Evolutionary conservation across 2,888 invertebrate species (phyloP).

Genomic region (Macroteleia sp.): DNA sequence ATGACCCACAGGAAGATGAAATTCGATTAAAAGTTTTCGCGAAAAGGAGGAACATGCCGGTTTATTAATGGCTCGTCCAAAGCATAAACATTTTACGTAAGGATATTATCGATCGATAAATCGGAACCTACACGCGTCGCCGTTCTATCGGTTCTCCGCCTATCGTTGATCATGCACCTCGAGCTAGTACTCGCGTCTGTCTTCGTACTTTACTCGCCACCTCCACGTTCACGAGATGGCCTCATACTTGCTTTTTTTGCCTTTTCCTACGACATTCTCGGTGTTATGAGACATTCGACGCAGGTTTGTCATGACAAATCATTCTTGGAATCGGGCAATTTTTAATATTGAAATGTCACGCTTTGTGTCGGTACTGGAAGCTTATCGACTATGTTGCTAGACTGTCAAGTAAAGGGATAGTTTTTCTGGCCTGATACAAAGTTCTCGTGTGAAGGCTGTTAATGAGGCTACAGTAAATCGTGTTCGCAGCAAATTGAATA

Average conservation of each 20-base stretch:
- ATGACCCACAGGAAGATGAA: not conserved
- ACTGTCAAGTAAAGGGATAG: slow-evolving; percentile 22
- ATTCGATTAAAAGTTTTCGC: not conserved
- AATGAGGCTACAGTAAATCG: slow-evolving; percentile 95
- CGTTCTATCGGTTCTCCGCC: slow-evolving; percentile 61
- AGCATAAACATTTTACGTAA: slow-evolving; percentile 81
- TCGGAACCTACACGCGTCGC: slow-evolving; percentile 73
- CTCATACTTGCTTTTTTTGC: slow-evolving; percentile 64
- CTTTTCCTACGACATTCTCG: slow-evolving; percentile 60
- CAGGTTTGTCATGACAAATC: slow-evolving; percentile 51
- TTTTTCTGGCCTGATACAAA: slow-evolving; percentile 77
- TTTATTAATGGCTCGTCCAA: slow-evolving; percentile 76
- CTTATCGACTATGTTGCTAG: slow-evolving; percentile 1
- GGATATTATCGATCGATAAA: slow-evolving; percentile 81
- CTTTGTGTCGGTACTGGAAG: slow-evolving; percentile 10
- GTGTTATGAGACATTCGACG: slow-evolving; percentile 32
- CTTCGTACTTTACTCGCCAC: slow-evolving; percentile 54
- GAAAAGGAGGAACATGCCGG: slow-evolving; percentile 66
- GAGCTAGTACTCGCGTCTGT: slow-evolving; percentile 40
- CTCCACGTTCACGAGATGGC: slow-evolving; percentile 57
- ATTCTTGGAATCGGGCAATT: slow-evolving; percentile 44
- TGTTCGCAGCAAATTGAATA: no score
- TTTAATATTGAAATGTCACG: slow-evolving; percentile 54
- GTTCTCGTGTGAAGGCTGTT: slow-evolving; percentile 93
- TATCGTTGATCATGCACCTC: slow-evolving; percentile 75